Percentiles rank a stretch among this genome's conserved stretches.
Conservation (phyloP, 2,113 vertebrate species). For the Shinisaurus crocodilurus region DNA sequence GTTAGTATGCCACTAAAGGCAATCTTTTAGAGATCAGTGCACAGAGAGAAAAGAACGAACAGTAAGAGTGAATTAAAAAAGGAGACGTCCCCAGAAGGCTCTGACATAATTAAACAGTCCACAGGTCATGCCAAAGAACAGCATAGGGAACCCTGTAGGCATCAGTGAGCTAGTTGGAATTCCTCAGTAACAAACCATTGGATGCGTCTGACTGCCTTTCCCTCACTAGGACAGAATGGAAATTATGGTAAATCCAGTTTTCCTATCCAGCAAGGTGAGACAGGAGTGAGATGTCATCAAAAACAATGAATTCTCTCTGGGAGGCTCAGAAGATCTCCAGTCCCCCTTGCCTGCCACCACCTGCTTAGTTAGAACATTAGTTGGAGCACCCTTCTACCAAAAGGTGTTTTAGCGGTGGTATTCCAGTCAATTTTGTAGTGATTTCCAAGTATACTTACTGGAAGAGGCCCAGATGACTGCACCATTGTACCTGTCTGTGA, state of each 20-base stretch:
- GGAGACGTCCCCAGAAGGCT: not conserved
- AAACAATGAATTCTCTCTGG: not conserved
- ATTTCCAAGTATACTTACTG: not conserved
- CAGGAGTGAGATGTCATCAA: not conserved
- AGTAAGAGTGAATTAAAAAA: not conserved
- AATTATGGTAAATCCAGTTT: not conserved
- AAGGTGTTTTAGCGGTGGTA: not conserved
- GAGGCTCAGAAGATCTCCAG: not conserved
- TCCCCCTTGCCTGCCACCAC: not conserved
- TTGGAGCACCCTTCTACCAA: not conserved
- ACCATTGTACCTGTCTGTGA: too few species aligned
- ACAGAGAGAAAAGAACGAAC: not conserved
- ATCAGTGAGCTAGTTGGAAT: not conserved
- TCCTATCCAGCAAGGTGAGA: not conserved
- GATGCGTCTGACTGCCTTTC: not conserved
- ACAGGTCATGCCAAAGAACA: not conserved
- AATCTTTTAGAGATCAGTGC: not conserved
- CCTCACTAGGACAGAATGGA: not conserved
- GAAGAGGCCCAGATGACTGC: not conserved
- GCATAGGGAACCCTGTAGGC: not conserved
- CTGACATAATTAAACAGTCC: not conserved
- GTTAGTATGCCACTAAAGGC: not conserved
- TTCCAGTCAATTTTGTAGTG: not conserved
- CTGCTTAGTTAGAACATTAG: not conserved
- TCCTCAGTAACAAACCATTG: not conserved